phyloP scores from a whole-genome alignment of 2,797 vertebrate species.

The Anguilla marmorata region DNA sequence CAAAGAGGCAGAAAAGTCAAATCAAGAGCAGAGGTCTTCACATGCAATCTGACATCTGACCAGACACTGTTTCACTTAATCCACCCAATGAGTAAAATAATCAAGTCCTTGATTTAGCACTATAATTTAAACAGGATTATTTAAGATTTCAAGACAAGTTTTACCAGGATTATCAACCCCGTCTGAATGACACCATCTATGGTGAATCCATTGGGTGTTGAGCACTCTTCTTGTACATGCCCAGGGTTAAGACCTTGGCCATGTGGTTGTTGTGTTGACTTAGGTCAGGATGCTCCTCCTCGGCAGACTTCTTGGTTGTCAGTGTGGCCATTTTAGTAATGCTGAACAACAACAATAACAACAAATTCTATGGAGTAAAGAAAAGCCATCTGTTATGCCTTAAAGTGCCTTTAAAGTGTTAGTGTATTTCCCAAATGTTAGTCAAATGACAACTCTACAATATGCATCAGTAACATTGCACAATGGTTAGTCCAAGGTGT shows the following conservation, averaged over 20 bases:
- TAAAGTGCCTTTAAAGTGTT: slow-evolving; percentile 51
- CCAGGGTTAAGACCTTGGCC: slow-evolving; percentile 69
- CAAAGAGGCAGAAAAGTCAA: neutral
- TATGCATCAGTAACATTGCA: neutral
- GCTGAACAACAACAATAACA: slow-evolving; percentile 68
- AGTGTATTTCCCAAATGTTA: neutral
- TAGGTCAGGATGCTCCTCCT: slow-evolving; percentile 77
- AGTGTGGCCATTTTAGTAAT: slow-evolving; percentile 65
- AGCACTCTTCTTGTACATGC: slow-evolving; percentile 67
- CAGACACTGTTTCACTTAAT: neutral
- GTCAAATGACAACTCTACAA: neutral
- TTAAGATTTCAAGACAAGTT: slow-evolving; percentile 39
- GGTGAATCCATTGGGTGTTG: slow-evolving; percentile 73
- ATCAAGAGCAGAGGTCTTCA: neutral
- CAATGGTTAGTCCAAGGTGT: neutral
- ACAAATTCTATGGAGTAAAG: slow-evolving; percentile 65
- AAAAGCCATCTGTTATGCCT: slow-evolving; percentile 55
- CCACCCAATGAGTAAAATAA: neutral
- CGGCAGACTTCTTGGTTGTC: slow-evolving; percentile 68
- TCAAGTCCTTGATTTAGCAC: neutral
- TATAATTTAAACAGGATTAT: neutral
- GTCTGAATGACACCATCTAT: slow-evolving; percentile 77
- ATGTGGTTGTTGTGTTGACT: slow-evolving; percentile 77
- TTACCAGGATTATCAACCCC: slow-evolving; percentile 83
- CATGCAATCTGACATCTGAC: neutral